Base-by-base conservation (phyloP, 2,113 vertebrate species). In the Semnornis frantzii region DNA sequence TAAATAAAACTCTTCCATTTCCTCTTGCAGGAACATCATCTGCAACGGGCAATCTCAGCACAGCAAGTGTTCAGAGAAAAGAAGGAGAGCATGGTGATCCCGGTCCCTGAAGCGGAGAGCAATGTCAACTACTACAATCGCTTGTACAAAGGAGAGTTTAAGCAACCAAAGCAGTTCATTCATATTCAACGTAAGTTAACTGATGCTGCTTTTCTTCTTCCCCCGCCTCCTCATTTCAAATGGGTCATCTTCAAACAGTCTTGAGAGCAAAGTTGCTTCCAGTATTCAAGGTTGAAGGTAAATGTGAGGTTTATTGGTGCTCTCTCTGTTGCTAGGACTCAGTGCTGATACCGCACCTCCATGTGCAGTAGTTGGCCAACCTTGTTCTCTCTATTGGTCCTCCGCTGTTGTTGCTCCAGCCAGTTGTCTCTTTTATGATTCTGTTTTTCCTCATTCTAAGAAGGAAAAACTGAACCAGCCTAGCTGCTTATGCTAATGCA, bases 1-100 rank as follows among this genome's bases (percentile, higher is more conserved):
- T 9, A 6, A 95, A 30, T 46, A 14, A 30, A 50, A 87, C 94
- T 42, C 89, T 64, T 31, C 14, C 2, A 93, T 97, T 96, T 82
- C 27, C 39, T 92, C 94, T 96, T 97, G 82, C 97, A 99, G 99
- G 99, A 99, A 98, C 99, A 99, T 90, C 99, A 99, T 97, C 98
- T 99, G 95, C 99, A 99, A 92, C 98, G 99, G 98, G 99, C 98
- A 62, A 99, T 99, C 96, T 99, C 98, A 75, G 98, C 98, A 89
- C 99, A 99, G 97, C 98, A 99, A 96, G 99, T 99, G 15, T 99
- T 99, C 96, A 97, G 99, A 97, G 99, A 99, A 95, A 99, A 99
- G 98, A 99, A 99, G 96, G 99, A 99, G 89, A 98, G 98, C 97
- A 99, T 99, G 99, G 99, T 99, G 87, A 99, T 99, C 97, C 99